Evolutionary conservation across 1,140 invertebrate genomes (phyloP).

Genomic region (Thrips palmi): DNA sequence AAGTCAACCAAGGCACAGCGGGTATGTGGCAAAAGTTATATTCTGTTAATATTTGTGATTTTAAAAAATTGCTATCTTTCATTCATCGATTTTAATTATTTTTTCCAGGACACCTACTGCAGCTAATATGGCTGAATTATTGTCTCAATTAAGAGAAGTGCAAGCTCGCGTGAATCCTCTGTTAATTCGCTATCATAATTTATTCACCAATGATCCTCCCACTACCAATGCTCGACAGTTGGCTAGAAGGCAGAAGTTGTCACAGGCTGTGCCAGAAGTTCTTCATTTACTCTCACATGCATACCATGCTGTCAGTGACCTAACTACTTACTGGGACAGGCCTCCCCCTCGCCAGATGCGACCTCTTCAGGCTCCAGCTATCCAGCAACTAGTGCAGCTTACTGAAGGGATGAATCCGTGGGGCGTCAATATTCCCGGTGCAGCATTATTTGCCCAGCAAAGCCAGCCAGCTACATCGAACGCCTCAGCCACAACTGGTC

Average conservation of each 20-base stretch:
- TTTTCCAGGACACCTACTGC: slow-evolving; percentile 17
- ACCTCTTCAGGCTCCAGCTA: slow-evolving; percentile 26
- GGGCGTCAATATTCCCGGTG: no score
- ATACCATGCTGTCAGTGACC: slow-evolving; percentile 72
- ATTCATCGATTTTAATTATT: no score
- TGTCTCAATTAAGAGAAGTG: slow-evolving; percentile 34
- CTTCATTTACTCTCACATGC: slow-evolving; percentile 72
- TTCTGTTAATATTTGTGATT: no score
- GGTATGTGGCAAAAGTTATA: no score
- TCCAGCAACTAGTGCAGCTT: neutral
- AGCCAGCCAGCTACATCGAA: no score
- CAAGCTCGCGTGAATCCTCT: slow-evolving; percentile 42
- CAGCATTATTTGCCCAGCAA: no score
- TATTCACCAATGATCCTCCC: slow-evolving; percentile 36
- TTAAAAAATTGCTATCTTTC: no score
- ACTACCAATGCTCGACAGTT: no score
- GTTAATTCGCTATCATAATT: slow-evolving; percentile 34
- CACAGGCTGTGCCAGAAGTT: slow-evolving; percentile 53
- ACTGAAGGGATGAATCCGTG: no score
- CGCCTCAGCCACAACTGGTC: no score
- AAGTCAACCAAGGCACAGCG: no score
- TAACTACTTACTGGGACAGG: slow-evolving; percentile 49
- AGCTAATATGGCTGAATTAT: slow-evolving; percentile 36
- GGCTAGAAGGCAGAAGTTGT: no score
- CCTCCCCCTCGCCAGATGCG: slow-evolving; percentile 47